These are phyloP conservation scores for Tachysurus fulvidraco DNA, from an alignment of 2,113 vertebrate genomes.

Conservation along the genomic window DNA sequence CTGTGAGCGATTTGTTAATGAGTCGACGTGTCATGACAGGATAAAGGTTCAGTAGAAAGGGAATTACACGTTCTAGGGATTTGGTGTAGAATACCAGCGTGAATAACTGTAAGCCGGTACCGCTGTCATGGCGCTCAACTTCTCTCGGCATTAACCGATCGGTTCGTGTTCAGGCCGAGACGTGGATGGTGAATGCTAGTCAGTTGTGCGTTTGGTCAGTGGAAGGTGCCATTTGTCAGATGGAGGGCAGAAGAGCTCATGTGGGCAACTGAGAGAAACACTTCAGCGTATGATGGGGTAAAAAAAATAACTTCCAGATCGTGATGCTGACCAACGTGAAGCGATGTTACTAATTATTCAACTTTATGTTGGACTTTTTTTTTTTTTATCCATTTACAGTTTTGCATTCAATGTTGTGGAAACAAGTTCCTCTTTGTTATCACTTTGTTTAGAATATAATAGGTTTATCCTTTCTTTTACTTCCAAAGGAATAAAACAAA, in stretches of 20 bases:
- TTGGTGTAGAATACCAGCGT: not conserved
- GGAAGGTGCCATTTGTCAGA: not conserved
- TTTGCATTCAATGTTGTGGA: not conserved
- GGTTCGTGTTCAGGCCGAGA: not conserved
- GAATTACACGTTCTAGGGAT: not conserved
- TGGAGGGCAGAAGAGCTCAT: not conserved
- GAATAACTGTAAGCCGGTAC: not conserved
- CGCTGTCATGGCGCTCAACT: not conserved
- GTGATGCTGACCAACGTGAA: not conserved
- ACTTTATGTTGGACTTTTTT: not conserved
- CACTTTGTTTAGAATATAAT: not conserved
- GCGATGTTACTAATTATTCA: not conserved
- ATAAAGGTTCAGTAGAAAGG: not conserved
- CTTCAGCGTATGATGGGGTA: not conserved
- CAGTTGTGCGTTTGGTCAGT: not conserved
- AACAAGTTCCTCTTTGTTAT: not conserved
- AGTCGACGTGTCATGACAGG: not conserved
- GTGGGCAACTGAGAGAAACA: not conserved
- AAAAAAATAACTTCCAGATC: not conserved
- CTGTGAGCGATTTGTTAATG: not conserved
- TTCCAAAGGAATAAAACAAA: not conserved
- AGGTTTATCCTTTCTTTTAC: not conserved
- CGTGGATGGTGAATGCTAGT: not conserved
- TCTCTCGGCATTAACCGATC: not conserved
- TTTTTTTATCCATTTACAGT: not conserved